Evolutionary conservation across 2,888 invertebrate species (phyloP), one percentile per base, ranked within the genome.

Genomic region (Cryptus armator): DNA sequence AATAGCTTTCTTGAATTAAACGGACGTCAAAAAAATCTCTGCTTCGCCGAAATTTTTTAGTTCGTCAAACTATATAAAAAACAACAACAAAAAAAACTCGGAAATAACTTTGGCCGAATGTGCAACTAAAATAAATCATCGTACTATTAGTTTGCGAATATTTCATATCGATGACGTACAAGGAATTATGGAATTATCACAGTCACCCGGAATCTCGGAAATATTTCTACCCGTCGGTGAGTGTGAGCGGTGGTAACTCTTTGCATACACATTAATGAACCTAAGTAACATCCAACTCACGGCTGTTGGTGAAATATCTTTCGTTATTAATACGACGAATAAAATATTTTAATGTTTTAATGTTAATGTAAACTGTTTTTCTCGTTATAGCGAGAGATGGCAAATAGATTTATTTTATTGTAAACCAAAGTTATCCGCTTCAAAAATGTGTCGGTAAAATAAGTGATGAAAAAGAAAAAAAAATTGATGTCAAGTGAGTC

Each of bases 161-260:
- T 71, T 46, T 62, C 16, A 64, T 75, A 76, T 84, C 84, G 48
- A 67, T 64, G 72, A 80, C 75, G 37, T 67, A 71, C 53, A 29
- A 29, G 44, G 53, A 78, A 75, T 43, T 68, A 85, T 85, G 85
- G 85, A 86, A 67, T 53, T 84, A 68, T 81, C 75, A 9, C 64
- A 81, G 14, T 67, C 72, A 37, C 67, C 67, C 32, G 56, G 83
- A 88, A 80, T 87, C 84, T 67, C 79, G 29, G 77, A 79, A 86
- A 79, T 85, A 51, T 87, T 87, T 86, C 56, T 84, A 62, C 84
- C 86, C 56, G 62, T 75, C 76, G 85, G 86, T 87, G 87, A 87
- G 84, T 85, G 43, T 77, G 62, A 9, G 29, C 24, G 66, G 29
- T n/a, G 66, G 70, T n/a, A n/a, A 14, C 62, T 32, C 5, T 64